Conservation (phyloP, 2,113 vertebrate genomes). For the Oreotragus oreotragus region DNA sequence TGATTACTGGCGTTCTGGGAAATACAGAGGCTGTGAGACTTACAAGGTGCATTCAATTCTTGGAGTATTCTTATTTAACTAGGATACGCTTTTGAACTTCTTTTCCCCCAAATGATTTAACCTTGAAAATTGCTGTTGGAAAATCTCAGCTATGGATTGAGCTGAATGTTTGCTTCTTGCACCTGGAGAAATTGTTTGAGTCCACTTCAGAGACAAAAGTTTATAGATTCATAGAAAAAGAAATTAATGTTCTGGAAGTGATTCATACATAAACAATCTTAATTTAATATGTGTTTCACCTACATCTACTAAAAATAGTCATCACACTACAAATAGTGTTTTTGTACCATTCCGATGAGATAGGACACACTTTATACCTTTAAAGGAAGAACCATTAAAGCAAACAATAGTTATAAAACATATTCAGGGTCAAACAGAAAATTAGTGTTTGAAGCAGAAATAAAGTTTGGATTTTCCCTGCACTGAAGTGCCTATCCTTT, state of each 20-base stretch:
- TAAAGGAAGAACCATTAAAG: background rate
- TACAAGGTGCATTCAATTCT: background rate
- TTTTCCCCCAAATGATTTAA: background rate
- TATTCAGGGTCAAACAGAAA: background rate
- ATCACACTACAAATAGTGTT: background rate
- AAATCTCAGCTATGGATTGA: background rate
- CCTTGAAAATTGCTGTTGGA: background rate
- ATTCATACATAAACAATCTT: background rate
- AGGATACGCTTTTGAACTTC: background rate
- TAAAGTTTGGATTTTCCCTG: background rate
- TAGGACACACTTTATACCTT: background rate
- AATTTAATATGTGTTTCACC: background rate
- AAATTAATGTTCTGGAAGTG: background rate
- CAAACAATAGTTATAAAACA: conserved; percentile 27
- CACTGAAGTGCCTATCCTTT: background rate
- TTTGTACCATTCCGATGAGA: background rate
- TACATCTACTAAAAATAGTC: background rate
- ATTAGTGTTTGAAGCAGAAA: background rate
- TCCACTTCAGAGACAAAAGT: background rate
- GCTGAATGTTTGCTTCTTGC: background rate
- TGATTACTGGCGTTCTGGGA: background rate
- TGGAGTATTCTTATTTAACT: background rate
- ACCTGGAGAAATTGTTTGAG: background rate
- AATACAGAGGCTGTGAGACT: background rate
- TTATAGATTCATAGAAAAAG: background rate